Evolutionary conservation across 2,113 vertebrate species (phyloP).

Genomic region (Oxyruncus cristatus): DNA sequence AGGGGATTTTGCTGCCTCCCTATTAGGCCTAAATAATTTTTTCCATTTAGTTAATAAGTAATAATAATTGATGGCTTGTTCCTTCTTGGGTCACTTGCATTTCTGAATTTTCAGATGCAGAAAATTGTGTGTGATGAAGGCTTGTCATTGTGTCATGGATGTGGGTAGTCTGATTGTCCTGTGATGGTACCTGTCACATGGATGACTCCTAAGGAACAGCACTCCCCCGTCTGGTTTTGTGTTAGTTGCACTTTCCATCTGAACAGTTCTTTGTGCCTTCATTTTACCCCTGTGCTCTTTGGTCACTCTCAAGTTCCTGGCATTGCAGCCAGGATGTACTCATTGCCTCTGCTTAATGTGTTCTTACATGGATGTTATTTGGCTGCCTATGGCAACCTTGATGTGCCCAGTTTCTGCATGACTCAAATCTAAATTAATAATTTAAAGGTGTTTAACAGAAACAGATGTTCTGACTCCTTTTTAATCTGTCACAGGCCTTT

Average conservation of each 20-base stretch:
- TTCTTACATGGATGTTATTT: not conserved
- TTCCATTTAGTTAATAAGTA: not conserved
- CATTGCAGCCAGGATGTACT: not conserved
- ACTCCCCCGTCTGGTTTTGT: not conserved
- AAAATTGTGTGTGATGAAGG: not conserved
- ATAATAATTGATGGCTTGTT: not conserved
- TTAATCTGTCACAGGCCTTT: not conserved
- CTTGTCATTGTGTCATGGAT: fast-evolving
- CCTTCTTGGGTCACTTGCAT: not conserved
- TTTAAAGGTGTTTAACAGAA: not conserved
- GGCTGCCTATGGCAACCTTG: fast-evolving
- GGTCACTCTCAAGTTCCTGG: not conserved
- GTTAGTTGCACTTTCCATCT: fast-evolving
- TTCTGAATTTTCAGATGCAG: not conserved
- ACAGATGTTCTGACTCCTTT: not conserved
- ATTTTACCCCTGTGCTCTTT: not conserved
- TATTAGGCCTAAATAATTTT: not conserved
- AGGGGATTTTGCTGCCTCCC: not conserved
- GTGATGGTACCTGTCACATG: too few relatives aligned
- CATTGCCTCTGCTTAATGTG: not conserved
- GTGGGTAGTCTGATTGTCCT: not conserved
- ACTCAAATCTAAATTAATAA: not conserved
- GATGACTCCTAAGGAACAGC: too few relatives aligned
- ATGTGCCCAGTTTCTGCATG: not conserved
- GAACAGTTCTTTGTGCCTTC: not conserved